A percentile compares a stretch with the other conserved stretches of the same genome.
Conservation (phyloP, 2,113 vertebrate species). For the Sitta europaea region DNA sequence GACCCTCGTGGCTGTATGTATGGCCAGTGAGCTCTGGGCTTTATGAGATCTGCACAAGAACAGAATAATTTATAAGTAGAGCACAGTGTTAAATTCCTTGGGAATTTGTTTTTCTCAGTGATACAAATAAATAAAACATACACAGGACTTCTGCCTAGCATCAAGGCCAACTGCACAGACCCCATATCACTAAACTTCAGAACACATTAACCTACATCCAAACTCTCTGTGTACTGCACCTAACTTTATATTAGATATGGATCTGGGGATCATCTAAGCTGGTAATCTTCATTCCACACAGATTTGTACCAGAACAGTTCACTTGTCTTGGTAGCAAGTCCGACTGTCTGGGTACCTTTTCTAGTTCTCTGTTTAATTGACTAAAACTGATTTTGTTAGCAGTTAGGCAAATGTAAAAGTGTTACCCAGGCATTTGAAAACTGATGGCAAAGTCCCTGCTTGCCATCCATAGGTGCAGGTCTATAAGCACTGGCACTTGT, state of each 20-base stretch:
- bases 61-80: background rate
- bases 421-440: background rate
- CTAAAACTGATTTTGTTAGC: background rate
- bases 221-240: fast-evolving
- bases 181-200: background rate
- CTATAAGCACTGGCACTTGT: background rate
- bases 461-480: fast-evolving
- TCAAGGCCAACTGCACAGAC: background rate
- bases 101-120: background rate
- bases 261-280: background rate
- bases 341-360: background rate
- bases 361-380: background rate
- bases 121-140: background rate
- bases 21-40: background rate
- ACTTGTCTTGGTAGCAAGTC: background rate
- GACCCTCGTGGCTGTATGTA: background rate
- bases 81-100: background rate
- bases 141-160: background rate
- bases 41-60: background rate
- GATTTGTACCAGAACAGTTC: background rate
- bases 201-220: background rate
- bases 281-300: background rate
- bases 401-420: background rate
- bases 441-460: background rate
- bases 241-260: background rate